A percentile compares a stretch with the other conserved stretches of the same genome.
These are phyloP conservation scores for Stigmatopora argus DNA, from an alignment of 2,113 vertebrate species.

Conservation along the genomic window DNA sequence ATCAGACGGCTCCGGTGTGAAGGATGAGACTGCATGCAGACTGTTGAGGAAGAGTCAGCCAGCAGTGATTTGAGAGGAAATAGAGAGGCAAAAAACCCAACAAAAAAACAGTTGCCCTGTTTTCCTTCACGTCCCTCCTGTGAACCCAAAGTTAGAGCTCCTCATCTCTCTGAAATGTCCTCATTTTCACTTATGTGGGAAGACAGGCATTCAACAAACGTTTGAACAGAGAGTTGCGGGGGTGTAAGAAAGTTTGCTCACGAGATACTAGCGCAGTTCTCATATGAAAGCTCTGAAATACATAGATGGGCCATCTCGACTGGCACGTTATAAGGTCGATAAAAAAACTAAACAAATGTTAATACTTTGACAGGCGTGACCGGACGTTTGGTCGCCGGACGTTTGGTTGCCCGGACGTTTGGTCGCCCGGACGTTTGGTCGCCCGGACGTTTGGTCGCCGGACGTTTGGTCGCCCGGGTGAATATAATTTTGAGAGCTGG, in stretches of 20 bases:
- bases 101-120: not conserved
- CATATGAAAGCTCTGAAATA: not conserved
- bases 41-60: not conserved
- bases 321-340: no score
- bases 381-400: no score
- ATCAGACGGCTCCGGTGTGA: slow-evolving; percentile 17
- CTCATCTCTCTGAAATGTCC: slow-evolving; percentile 42
- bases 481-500: no score
- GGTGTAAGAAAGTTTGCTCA: slow-evolving; percentile 22
- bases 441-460: no score
- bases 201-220: slow-evolving; percentile 29
- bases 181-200: slow-evolving; percentile 44
- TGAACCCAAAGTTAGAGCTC: slow-evolving; percentile 26
- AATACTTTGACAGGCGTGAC: no score
- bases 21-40: slow-evolving; percentile 2
- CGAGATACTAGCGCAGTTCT: not conserved
- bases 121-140: slow-evolving; percentile 14
- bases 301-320: no score
- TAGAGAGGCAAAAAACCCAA: no score
- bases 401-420: no score
- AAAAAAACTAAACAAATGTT: no score
- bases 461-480: no score
- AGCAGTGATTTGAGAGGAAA: not conserved
- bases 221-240: slow-evolving; percentile 16
- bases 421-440: no score